Base-by-base conservation (phyloP, 2,797 vertebrate species). In the Artibeus lituratus region DNA sequence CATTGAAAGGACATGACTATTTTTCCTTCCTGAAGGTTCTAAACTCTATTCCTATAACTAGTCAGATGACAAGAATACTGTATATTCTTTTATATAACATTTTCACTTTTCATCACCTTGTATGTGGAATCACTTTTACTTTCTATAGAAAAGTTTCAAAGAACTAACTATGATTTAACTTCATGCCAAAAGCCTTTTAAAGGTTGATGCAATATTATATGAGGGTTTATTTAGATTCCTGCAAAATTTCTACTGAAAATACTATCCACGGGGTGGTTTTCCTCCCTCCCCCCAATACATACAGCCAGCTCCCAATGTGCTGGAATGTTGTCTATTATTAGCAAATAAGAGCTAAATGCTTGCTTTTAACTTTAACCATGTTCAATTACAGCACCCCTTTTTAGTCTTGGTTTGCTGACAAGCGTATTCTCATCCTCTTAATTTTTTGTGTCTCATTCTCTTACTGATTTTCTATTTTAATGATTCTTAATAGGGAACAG, bases 401-500 rank as follows among this genome's bases (percentile, higher is more conserved):
- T 91, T 82, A 78, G 37, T 94, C 85, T 87, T 82, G 39, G 90
- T 76, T 91, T 95, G 87, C 94, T 95, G 88, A 93, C 51, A 94
- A 83, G 12, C 57, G 57, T 94, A 92, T 92, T 76, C 39, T 42
- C 42, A 87, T 55, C 49, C 59, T 59, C 84, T 92, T 92, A 69
- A 83, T 76, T 91, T 96, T 73, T 90, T 81, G 53, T 94, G 84
- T 95, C 62, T 83, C 19, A 7, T 77, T 96, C 76, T 92, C 65
- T 90, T 87, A 51, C 86, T 94, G 84, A 86, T 86, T 96, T 88
- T 76, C 87, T 89, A 70, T 95, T 89, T 92, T 88, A 89, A 89
- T n/a, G 39, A 94, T 95, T 88, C 57, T 69, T 90, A 95, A 84
- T 95, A 94, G 87, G 77, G 95, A 95, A 95, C 65, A 94, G 80